These are phyloP conservation scores for Mesocricetus auratus DNA, from an alignment of 2,113 vertebrate genomes.

Conservation along the genomic window DNA sequence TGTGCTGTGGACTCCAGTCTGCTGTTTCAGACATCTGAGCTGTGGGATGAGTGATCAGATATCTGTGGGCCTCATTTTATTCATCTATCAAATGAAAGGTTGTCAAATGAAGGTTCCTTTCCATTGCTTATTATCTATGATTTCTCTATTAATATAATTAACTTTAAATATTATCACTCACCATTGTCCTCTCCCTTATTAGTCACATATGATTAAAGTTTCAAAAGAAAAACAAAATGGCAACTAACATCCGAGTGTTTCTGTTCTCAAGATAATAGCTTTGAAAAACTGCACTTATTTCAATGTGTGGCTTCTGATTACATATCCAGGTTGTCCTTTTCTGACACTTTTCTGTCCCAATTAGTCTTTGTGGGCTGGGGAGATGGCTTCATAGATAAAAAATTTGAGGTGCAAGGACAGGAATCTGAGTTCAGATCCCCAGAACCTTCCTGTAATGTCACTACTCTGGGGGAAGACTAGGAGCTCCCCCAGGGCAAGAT, in stretches of 20 bases:
- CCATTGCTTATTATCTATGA: neutral
- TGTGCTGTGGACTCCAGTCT: rapidly evolving
- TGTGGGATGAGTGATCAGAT: neutral
- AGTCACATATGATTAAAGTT: neutral
- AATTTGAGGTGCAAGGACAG: neutral
- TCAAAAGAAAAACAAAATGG: constrained; percentile 36
- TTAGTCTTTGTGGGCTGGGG: neutral
- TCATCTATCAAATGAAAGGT: neutral
- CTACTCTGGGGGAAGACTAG: too few relatives aligned
- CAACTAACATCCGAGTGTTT: neutral
- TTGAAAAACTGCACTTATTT: neutral
- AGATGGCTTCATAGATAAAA: neutral
- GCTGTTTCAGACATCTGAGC: neutral
- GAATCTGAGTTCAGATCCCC: neutral
- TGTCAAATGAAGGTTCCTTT: neutral
- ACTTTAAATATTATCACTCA: constrained; percentile 30
- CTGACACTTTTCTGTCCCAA: neutral
- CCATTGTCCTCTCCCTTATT: neutral
- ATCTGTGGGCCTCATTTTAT: neutral
- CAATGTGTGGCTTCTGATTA: neutral
- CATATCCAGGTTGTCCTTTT: neutral
- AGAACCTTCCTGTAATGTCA: neutral
- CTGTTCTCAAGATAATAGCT: neutral
- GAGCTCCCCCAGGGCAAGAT: neutral
- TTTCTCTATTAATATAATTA: neutral